phyloP scores from a whole-genome alignment of 2,797 vertebrate species.

The Spinus pinus region DNA sequence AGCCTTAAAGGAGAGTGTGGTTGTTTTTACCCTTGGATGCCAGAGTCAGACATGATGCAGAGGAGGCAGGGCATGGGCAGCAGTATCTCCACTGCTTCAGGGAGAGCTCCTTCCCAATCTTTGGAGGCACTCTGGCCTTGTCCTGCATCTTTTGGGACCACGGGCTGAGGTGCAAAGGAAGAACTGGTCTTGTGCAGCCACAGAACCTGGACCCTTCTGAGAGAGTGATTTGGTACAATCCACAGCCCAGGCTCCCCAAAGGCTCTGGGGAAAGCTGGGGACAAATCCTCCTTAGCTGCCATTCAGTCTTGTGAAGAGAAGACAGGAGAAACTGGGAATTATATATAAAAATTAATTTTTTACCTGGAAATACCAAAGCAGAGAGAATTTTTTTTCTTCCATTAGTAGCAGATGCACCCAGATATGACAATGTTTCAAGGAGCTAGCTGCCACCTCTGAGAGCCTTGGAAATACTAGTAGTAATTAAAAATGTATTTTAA shows the following conservation, averaged over 20 bases:
- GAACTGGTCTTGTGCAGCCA: neutral
- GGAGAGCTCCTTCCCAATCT: neutral
- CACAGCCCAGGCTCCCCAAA: neutral
- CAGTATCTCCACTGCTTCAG: neutral
- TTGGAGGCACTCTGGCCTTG: neutral
- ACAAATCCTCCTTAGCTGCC: neutral
- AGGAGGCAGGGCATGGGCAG: neutral
- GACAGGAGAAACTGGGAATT: neutral
- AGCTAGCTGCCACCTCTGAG: neutral
- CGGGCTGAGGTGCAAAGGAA: neutral
- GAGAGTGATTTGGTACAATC: neutral
- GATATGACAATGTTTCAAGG: fast-evolving
- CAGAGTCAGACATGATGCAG: neutral
- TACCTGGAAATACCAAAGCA: neutral
- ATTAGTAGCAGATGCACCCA: neutral
- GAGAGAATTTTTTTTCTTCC: neutral
- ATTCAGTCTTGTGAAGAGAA: neutral
- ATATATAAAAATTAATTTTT: neutral
- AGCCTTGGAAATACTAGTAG: neutral
- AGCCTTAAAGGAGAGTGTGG: neutral
- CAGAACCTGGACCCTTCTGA: neutral
- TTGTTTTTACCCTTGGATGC: neutral
- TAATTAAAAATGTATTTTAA: constrained; percentile 25
- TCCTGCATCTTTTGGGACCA: neutral
- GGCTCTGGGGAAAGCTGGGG: neutral